A percentile compares a stretch with the other conserved stretches of the same genome.
Evolutionary conservation across 2,113 vertebrate species (phyloP).

Genomic region (Raja brachyura): DNA sequence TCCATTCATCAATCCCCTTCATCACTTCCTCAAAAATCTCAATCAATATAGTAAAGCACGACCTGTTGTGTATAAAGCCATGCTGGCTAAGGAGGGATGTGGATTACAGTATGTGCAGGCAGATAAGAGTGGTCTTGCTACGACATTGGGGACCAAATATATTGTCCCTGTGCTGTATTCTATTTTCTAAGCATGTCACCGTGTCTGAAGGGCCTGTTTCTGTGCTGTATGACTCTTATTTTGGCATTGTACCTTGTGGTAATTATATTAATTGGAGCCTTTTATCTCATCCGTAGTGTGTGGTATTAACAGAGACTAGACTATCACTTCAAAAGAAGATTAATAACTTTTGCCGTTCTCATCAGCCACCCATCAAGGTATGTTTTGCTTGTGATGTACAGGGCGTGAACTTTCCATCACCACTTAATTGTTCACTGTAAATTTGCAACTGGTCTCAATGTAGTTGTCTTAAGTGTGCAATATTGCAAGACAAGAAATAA

Average conservation of each 20-base stretch:
- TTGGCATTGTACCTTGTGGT: not conserved
- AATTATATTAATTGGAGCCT: conserved; percentile 7
- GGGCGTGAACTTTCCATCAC: not conserved
- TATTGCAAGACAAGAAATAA: not conserved
- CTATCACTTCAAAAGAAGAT: conserved; percentile 78
- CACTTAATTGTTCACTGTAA: not conserved
- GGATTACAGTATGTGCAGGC: too few relatives aligned
- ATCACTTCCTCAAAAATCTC: too few relatives aligned
- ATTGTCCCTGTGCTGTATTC: too few relatives aligned
- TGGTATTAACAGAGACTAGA: conserved; percentile 80
- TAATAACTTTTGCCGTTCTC: conserved; percentile 81
- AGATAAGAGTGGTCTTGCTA: too few relatives aligned
- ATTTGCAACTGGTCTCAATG: not conserved
- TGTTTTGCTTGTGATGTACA: conserved; percentile 17
- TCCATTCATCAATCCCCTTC: too few relatives aligned
- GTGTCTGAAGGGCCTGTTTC: too few relatives aligned
- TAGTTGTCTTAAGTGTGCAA: not conserved
- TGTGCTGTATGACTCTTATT: too few relatives aligned
- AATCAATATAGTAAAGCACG: too few relatives aligned
- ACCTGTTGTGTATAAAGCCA: too few relatives aligned
- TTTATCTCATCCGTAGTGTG: conserved; percentile 69
- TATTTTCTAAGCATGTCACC: too few relatives aligned
- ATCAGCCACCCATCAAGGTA: conserved; percentile 86
- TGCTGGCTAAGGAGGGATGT: too few relatives aligned
- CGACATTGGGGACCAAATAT: too few relatives aligned